Evolutionary conservation across 2,888 invertebrate genomes (phyloP).

Genomic region (Athripsodes cinereus): DNA sequence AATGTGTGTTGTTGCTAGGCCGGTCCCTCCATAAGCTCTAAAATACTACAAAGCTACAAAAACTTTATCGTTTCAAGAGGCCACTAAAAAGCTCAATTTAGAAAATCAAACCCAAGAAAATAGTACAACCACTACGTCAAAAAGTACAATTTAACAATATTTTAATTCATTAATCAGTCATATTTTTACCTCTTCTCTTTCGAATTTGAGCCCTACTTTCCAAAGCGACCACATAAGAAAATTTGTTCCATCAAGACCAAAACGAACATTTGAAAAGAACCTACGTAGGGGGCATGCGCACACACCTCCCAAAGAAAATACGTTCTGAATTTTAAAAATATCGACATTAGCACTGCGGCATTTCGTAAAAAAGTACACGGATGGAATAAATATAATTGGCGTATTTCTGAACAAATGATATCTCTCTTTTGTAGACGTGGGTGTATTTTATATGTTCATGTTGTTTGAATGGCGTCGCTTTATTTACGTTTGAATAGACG

Average conservation of each 20-base stretch:
- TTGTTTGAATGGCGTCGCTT: neutral
- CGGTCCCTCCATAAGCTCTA: slow-evolving; percentile 10
- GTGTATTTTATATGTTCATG: neutral
- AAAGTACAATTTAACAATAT: neutral
- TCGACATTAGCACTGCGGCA: neutral
- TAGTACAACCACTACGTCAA: neutral
- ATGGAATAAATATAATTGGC: neutral
- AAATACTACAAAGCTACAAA: slow-evolving; percentile 12
- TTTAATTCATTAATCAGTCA: neutral
- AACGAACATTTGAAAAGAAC: slow-evolving; percentile 12
- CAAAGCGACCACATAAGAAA: too few relatives aligned
- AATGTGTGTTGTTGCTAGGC: slow-evolving; percentile 3
- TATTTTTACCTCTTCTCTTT: neutral
- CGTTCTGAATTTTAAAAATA: neutral
- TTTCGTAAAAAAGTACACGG: slow-evolving; percentile 3
- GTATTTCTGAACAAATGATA: neutral
- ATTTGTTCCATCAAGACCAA: neutral
- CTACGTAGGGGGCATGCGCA: slow-evolving; percentile 21
- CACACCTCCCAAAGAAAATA: slow-evolving; percentile 11
- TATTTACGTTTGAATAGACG: slow-evolving; percentile 25
- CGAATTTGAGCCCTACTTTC: neutral
- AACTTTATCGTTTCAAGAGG: slow-evolving; percentile 15
- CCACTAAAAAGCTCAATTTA: slow-evolving; percentile 8
- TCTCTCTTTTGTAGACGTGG: neutral
- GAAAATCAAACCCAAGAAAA: neutral